Evolutionary conservation across 2,888 invertebrate genomes (phyloP).

Genomic region (Acanthococcus lagerstroemiae): DNA sequence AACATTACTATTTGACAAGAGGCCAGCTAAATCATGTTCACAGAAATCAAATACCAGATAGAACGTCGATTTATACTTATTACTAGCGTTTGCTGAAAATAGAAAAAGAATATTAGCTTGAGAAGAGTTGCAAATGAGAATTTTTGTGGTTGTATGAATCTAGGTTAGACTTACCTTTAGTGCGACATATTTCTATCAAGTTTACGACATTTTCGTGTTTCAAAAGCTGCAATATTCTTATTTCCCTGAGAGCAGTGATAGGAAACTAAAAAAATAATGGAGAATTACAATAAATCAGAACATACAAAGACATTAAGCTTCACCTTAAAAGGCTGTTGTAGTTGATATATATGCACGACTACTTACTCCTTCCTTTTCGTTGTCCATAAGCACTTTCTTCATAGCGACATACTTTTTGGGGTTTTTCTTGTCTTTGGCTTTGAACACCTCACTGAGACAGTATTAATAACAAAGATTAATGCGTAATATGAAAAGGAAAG

Average conservation of each 20-base stretch:
- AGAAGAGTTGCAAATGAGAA: too few species aligned
- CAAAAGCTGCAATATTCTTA: conserved; percentile 83
- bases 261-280: conserved; percentile 65
- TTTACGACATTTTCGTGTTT: conserved; percentile 97
- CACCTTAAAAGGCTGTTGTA: not conserved
- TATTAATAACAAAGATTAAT: conserved; percentile 2
- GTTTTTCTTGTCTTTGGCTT: conserved; percentile 79
- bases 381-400: conserved; percentile 99
- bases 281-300: too few species aligned
- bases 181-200: conserved; percentile 91
- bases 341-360: not conserved
- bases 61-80: conserved; percentile 75
- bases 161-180: conserved; percentile 60
- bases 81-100: conserved; percentile 49
- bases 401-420: conserved; percentile 88
- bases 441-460: conserved; percentile 80
- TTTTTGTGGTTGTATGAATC: not conserved
- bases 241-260: conserved; percentile 94
- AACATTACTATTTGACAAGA: conserved; percentile 87
- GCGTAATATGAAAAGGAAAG: too few species aligned
- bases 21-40: conserved; percentile 94
- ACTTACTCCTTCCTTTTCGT: conserved; percentile 93
- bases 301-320: not conserved
- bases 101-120: too few species aligned
- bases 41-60: conserved; percentile 97